Conservation (phyloP, 2,113 vertebrate species). For the Ceyx margarethae region DNA sequence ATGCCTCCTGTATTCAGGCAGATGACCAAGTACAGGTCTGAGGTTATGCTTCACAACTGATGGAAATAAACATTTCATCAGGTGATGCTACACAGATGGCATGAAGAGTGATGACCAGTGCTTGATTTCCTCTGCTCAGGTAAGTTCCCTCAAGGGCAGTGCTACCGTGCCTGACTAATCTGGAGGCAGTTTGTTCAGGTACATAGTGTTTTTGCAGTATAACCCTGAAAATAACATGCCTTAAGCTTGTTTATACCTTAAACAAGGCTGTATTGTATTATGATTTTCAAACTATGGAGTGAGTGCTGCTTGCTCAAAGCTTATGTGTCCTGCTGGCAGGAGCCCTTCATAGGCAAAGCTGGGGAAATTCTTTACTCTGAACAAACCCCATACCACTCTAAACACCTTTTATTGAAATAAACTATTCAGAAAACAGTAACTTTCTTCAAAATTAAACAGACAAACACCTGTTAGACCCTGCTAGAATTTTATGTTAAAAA, state of each 20-base stretch:
- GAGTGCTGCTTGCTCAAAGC: background rate
- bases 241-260: background rate
- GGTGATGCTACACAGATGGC: fast-evolving
- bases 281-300: background rate
- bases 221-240: background rate
- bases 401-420: background rate
- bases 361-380: background rate
- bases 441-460: background rate
- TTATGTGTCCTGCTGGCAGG: background rate
- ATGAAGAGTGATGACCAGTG: background rate
- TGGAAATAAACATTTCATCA: background rate
- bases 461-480: background rate
- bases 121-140: background rate
- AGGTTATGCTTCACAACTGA: background rate
- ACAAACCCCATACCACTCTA: background rate
- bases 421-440: background rate
- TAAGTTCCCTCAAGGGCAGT: background rate
- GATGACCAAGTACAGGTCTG: background rate
- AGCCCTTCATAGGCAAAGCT: background rate
- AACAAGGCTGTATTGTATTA: background rate
- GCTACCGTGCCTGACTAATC: background rate
- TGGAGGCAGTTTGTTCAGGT: background rate
- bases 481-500: background rate
- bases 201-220: background rate
- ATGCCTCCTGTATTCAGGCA: background rate